Percentiles rank a stretch among this genome's conserved stretches.
Evolutionary conservation across 2,888 invertebrate species (phyloP).

Genomic region (Scelioninae gen. 2): DNA sequence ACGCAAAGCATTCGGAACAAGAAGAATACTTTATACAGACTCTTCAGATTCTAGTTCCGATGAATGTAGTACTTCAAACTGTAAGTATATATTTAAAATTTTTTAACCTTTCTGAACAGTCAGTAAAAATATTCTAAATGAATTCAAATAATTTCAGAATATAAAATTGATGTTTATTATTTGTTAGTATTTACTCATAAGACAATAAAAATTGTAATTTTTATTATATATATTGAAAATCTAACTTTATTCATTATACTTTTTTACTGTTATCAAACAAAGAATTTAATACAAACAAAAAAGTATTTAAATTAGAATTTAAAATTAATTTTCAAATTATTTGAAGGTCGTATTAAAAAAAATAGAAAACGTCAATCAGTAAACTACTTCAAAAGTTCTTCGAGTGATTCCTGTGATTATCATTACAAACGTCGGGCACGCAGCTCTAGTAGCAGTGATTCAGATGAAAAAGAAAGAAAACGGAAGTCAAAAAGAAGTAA

Average conservation of each 20-base stretch:
- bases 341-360: constrained; percentile 4
- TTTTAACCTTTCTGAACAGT: too few species aligned
- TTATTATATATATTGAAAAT: too few species aligned
- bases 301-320: too few species aligned
- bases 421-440: not conserved
- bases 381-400: not conserved
- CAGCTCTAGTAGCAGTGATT: constrained; percentile 9
- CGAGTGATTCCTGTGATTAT: constrained; percentile 5
- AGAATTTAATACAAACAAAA: too few species aligned
- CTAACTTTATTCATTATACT: too few species aligned
- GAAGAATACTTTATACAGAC: not conserved
- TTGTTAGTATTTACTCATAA: too few species aligned
- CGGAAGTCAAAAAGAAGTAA: constrained; percentile 33
- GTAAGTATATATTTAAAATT: constrained; percentile 4
- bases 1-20: not conserved
- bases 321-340: too few species aligned
- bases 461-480: constrained; percentile 18
- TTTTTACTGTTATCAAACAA: too few species aligned
- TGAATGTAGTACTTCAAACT: constrained; percentile 2
- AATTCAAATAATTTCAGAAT: too few species aligned
- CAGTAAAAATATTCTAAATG: too few species aligned
- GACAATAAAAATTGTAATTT: too few species aligned
- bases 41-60: constrained; percentile 12
- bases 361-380: constrained; percentile 2
- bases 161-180: too few species aligned